Evolutionary conservation across 2,113 vertebrate genomes (phyloP).

Genomic region (Platichthys stellatus): DNA sequence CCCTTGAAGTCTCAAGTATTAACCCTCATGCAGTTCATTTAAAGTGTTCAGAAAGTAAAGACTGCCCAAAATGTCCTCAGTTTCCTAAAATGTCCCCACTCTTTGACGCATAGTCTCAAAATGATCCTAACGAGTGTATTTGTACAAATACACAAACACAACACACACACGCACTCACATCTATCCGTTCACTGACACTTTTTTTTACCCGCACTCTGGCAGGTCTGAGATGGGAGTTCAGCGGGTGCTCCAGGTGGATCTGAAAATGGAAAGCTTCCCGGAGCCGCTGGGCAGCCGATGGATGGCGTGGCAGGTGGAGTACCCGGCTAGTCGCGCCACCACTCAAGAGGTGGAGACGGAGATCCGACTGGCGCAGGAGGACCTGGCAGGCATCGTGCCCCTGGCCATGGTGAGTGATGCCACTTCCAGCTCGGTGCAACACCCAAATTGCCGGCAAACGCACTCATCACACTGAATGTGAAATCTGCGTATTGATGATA

Average conservation of each 20-base stretch:
- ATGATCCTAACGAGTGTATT: no score
- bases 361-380: constrained; percentile 91
- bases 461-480: constrained; percentile 9
- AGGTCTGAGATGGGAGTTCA: constrained; percentile 86
- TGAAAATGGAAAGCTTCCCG: constrained; percentile 90
- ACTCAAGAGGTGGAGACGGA: constrained; percentile 86
- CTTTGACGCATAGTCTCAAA: no score
- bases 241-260: constrained; percentile 91
- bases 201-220: constrained; percentile 44
- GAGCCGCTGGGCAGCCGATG: constrained; percentile 89
- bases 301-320: constrained; percentile 96
- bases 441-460: constrained; percentile 13
- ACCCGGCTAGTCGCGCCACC: constrained; percentile 81
- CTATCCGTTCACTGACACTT: constrained; percentile 42
- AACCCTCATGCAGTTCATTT: no score
- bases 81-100: no score
- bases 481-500: constrained; percentile 1
- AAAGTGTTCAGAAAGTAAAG: no score
- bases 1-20: no score
- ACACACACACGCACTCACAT: not conserved
- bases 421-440: constrained; percentile 24
- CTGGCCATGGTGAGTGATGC: constrained; percentile 91
- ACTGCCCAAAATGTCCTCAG: no score
- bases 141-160: not conserved
- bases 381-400: constrained; percentile 91